Percentiles rank a stretch among this genome's conserved stretches.
These are phyloP conservation scores for Oenanthe oenanthe DNA, from an alignment of 2,113 vertebrate species.

Conservation along the genomic window DNA sequence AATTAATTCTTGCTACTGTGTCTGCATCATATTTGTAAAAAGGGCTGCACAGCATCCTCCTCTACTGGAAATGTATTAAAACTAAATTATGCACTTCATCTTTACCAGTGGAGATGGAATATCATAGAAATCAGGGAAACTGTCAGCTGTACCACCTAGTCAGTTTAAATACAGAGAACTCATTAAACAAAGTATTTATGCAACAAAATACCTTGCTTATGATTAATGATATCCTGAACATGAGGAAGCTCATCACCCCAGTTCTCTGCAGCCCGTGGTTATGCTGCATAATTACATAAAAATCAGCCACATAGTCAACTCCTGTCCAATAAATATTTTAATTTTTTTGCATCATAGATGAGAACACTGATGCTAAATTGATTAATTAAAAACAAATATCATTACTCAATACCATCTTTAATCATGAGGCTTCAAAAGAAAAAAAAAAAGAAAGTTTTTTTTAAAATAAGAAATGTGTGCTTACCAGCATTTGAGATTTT, in stretches of 20 bases:
- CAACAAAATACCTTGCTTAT: background rate
- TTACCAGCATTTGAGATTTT: background rate
- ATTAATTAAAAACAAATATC: background rate
- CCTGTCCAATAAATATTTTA: background rate
- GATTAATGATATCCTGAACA: background rate
- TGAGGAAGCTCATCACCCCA: background rate
- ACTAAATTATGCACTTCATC: background rate
- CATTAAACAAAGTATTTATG: background rate
- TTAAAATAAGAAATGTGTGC: background rate
- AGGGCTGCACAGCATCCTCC: background rate
- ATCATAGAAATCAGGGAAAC: background rate
- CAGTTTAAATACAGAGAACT: background rate
- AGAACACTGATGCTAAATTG: background rate
- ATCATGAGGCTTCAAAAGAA: background rate
- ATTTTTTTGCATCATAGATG: background rate
- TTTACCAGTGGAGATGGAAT: background rate
- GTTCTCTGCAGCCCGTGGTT: background rate
- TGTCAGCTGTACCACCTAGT: background rate
- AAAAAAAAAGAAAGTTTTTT: fast-evolving
- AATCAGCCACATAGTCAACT: background rate
- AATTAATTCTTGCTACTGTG: background rate
- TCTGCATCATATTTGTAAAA: background rate
- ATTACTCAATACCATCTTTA: background rate
- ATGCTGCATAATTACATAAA: background rate
- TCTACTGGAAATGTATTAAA: background rate